These are phyloP conservation scores for Neotoma lepida DNA, from an alignment of 2,113 vertebrate genomes.

Conservation along the genomic window DNA sequence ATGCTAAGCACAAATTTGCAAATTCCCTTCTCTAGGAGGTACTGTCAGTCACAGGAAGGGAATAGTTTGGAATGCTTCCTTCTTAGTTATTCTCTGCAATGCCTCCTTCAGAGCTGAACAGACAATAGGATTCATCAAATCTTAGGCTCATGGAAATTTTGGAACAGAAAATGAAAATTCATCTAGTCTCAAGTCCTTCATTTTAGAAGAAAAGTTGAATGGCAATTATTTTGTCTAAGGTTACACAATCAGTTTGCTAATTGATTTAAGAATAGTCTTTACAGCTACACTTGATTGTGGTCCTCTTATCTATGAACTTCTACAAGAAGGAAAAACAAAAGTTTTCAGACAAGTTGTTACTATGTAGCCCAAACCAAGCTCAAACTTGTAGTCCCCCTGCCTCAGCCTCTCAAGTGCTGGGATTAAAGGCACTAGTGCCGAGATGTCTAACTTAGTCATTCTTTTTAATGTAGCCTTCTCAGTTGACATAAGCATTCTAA, in stretches of 20 bases:
- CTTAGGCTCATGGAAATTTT: neutral
- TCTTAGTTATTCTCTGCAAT: neutral
- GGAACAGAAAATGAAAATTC: neutral
- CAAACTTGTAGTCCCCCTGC: neutral
- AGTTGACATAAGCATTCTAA: neutral
- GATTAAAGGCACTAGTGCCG: neutral
- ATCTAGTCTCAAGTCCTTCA: neutral
- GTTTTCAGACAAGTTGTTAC: neutral
- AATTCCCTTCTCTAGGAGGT: neutral
- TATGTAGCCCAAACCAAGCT: neutral
- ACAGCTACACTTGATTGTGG: neutral
- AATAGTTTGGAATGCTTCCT: neutral
- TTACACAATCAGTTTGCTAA: neutral
- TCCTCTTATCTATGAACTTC: neutral
- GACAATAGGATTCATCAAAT: neutral
- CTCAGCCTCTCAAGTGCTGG: neutral
- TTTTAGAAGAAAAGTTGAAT: slow-evolving; percentile 10
- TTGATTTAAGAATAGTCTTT: neutral
- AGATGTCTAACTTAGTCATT: neutral
- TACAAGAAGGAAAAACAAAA: neutral
- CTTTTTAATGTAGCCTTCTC: neutral
- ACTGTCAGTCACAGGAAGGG: neutral
- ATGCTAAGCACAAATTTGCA: neutral
- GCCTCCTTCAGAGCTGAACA: neutral
- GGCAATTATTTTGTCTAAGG: neutral